A percentile compares a stretch with the other conserved stretches of the same genome.
Conservation (phyloP, 1,140 invertebrate species). For the Alviniconcha marisindica region DNA sequence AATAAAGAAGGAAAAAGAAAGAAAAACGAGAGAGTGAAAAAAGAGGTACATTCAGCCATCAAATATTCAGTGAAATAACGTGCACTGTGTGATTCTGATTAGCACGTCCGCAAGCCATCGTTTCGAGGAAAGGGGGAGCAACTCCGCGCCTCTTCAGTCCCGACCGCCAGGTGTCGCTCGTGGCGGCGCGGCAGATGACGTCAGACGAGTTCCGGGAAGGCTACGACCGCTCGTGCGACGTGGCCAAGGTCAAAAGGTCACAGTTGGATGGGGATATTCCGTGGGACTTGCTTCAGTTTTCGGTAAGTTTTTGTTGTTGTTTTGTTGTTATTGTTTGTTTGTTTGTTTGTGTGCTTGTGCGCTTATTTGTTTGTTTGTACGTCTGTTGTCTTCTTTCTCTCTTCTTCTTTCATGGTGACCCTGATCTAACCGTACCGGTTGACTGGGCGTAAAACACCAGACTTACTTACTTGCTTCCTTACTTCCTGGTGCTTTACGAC, state of each 20-base stretch:
- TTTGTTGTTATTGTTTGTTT: not conserved
- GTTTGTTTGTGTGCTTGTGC: conserved; percentile 1
- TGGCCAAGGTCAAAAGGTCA: conserved; percentile 16
- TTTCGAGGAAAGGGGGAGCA: not conserved
- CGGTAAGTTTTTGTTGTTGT: conserved; percentile 14
- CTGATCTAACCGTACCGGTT: not conserved
- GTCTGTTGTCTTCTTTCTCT: not conserved
- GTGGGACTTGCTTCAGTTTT: conserved; percentile 31
- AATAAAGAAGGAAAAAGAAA: too few relatives aligned
- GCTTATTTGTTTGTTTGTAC: not conserved
- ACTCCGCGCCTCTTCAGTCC: conserved; percentile 26
- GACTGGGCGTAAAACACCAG: not conserved
- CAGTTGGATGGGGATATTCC: conserved; percentile 30
- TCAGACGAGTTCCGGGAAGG: conserved; percentile 31
- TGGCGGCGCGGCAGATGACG: conserved; percentile 31
- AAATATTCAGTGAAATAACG: too few relatives aligned
- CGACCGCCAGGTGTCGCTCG: conserved; percentile 17
- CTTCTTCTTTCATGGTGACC: not conserved
- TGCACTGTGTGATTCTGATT: too few relatives aligned
- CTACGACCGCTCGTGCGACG: conserved; percentile 28
- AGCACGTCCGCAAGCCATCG: too few relatives aligned
- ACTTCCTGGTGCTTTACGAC: too few relatives aligned
- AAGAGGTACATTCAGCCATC: too few relatives aligned
- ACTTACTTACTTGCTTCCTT: too few relatives aligned
- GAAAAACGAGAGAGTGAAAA: too few relatives aligned